phyloP scores from a whole-genome alignment of 2,888 invertebrate species.

The Latrodectus hesperus region DNA sequence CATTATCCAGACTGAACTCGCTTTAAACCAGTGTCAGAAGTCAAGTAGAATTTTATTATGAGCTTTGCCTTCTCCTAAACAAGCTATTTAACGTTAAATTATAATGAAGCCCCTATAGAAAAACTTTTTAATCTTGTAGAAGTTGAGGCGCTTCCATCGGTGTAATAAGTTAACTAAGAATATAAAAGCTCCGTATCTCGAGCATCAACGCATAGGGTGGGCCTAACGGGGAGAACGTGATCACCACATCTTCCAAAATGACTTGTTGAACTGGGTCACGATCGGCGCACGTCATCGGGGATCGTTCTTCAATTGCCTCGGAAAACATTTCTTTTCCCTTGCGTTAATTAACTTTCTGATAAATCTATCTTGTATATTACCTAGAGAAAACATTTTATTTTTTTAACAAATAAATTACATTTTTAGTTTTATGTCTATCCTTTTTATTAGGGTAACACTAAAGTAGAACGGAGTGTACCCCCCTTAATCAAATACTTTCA shows the following conservation, averaged over 20 bases:
- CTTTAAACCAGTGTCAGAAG: slow-evolving; percentile 19
- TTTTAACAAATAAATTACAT: too few species aligned
- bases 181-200: slow-evolving; percentile 54
- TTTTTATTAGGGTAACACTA: too few species aligned
- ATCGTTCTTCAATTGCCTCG: background rate
- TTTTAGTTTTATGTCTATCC: too few species aligned
- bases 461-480: too few species aligned
- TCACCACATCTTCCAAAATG: slow-evolving; percentile 57
- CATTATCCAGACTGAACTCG: background rate
- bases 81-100: slow-evolving; percentile 54
- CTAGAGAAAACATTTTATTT: too few species aligned
- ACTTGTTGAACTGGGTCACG: slow-evolving; percentile 66
- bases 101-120: slow-evolving; percentile 30
- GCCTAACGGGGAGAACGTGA: slow-evolving; percentile 65
- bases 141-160: slow-evolving; percentile 37
- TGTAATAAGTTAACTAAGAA: slow-evolving; percentile 59
- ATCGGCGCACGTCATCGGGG: slow-evolving; percentile 21
- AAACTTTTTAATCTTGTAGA: slow-evolving; percentile 24
- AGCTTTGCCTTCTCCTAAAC: slow-evolving; percentile 8
- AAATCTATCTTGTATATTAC: too few species aligned
- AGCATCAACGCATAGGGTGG: slow-evolving; percentile 58
- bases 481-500: too few species aligned
- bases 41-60: slow-evolving; percentile 33
- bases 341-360: too few species aligned
- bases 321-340: too few species aligned